Base-by-base conservation (phyloP, 2,113 vertebrate species). In the Triplophysa rosa region DNA sequence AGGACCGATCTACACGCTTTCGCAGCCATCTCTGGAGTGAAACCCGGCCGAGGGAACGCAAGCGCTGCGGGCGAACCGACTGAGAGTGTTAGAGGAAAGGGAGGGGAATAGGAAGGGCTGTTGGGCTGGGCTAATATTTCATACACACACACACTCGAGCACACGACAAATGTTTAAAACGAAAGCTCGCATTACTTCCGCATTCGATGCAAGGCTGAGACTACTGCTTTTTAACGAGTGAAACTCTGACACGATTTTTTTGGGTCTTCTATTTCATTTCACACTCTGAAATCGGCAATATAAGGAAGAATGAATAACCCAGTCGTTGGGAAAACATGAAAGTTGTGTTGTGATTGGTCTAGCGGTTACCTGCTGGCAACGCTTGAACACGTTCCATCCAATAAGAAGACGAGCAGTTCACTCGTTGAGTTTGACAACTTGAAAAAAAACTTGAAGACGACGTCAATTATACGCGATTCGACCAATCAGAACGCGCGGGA, bases 1-100 rank as follows among this genome's bases (percentile, higher is more conserved):
- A 94, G 91, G 5, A 93, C 89, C 72, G 91, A 91, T 85, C 93
- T 92, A 87, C 91, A 93, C 90, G 92, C 92, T 92, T 93, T 93
- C 87, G 90, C 92, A 90, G 93, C 93, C 93, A 94, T 94, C 90
- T 90, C 92, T 91, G 86, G 79, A 90, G 90, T 91, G 90, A 88
- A 91, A 80, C 23, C 90, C 88, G 83, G 87, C 88, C 88, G 89
- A 84, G 29, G 68, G 86, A 90, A 91, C 87, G 89, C 90, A 89
- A 93, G 84, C 88, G 91, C 93, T 92, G 92, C 92, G 88, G 92
- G 90, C 90, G 86, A 91, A 91, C 89, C 87, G 84, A 92, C 89
- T 87, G 88, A 85, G 88, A 89, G 86, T 80, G 86, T 88, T 84
- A 85, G 87, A 81, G 78, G 78, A 49, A 84, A 76, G 71, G 78